Base-by-base conservation (phyloP, 2,113 vertebrate species). In the Elgaria multicarinata region DNA sequence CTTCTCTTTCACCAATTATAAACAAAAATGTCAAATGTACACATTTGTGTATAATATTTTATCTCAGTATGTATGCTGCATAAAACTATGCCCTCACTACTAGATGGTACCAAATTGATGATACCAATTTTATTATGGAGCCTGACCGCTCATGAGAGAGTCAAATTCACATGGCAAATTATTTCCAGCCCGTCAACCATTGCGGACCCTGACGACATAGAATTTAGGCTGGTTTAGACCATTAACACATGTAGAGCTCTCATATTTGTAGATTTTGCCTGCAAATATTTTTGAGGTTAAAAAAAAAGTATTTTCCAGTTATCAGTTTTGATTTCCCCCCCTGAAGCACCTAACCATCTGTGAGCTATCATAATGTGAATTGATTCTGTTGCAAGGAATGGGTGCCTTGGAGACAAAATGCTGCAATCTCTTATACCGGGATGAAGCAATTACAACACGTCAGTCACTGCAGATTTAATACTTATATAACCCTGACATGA, bases 361-460 rank as follows among this genome's bases (percentile, higher is more conserved):
- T 79, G 53, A 78, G 24, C 75, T 84, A 83, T 44, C 62, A 53
- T 66, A 83, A 66, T 69, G 33, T 36, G 72, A 87, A 83, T 55
- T 85, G 75, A 85, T 79, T 91, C 26, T 58, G 75, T 44, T 77
- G 39, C 31, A 77, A 64, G 74, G 46, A 71, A 44, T 44, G 44
- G 50, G 62, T 62, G 58, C 86, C 81, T 84, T 71, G 53, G 74
- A 39, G 64, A 79, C 64, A 72, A 87, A 91, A 87, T 72, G 18
- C 86, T 84, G 33, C 80, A 83, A 71, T 78, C 62, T 84, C 86
- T 79, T 88, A 88, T 39, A 79, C 24, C 24, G 18, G 74, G 55
- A 81, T 81, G 76, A 86, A 90, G 50, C 89, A 90, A 90, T 81
- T 86, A 90, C 24, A n/a, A 50, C 50, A 74, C 74, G 39, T 86